phyloP scores from a whole-genome alignment of 2,797 vertebrate genomes.

The Brotogeris chrysoptera region DNA sequence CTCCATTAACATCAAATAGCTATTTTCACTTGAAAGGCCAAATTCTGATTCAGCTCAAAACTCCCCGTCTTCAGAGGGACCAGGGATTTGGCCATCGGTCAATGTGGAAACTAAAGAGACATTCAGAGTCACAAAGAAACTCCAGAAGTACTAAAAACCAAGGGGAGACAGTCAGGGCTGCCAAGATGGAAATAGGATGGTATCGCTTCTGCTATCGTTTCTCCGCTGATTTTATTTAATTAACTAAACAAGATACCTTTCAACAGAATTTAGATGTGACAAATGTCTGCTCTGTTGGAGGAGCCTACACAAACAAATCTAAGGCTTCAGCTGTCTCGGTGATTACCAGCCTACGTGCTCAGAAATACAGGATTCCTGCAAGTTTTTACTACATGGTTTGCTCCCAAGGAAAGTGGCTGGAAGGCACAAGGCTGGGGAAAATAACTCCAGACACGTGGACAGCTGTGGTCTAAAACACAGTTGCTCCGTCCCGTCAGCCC shows the following conservation, averaged over 20 bases:
- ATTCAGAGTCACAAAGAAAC: not conserved
- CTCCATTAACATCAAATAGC: not conserved
- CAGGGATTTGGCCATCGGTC: not conserved
- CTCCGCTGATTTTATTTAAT: not conserved
- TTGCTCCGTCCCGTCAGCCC: not conserved
- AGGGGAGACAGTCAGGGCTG: not conserved
- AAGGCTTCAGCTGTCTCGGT: slow-evolving; percentile 25
- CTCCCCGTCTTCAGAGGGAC: not conserved
- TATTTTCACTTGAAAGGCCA: slow-evolving; percentile 1
- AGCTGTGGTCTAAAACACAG: slow-evolving; percentile 50
- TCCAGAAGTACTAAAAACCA: not conserved
- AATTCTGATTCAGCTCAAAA: not conserved
- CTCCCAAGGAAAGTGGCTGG: not conserved
- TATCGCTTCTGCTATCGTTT: not conserved
- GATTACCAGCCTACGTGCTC: slow-evolving; percentile 26
- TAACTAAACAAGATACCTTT: slow-evolving; percentile 35
- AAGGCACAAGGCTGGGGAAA: slow-evolving; percentile 41
- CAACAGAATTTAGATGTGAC: slow-evolving; percentile 32
- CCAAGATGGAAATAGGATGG: not conserved
- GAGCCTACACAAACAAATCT: not conserved
- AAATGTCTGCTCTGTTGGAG: not conserved
- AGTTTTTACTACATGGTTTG: not conserved
- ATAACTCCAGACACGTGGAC: slow-evolving; percentile 40
- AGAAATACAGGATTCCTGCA: slow-evolving; percentile 19
- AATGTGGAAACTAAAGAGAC: not conserved